Conservation (phyloP, 2,113 vertebrate genomes). For the Prunella fulvescens region DNA sequence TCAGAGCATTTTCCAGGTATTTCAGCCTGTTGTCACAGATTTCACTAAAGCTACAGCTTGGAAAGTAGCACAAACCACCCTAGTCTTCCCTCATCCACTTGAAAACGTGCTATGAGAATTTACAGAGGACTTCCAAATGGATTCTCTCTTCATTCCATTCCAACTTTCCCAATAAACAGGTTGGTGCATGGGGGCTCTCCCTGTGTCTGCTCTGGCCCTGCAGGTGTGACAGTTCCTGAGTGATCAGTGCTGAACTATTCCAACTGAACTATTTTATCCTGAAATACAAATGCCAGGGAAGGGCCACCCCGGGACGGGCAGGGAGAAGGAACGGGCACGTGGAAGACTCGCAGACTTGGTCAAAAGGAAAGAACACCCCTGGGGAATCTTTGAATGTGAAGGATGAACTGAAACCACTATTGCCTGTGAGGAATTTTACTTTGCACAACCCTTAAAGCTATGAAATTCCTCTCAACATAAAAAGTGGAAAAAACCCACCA, state of each 20-base stretch:
- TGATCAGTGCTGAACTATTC: slow-evolving; percentile 52
- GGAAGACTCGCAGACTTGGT: slow-evolving; percentile 58
- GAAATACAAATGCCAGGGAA: slow-evolving; percentile 26
- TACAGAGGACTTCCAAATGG: slow-evolving; percentile 47
- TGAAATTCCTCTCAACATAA: slow-evolving; percentile 78
- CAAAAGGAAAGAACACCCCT: slow-evolving; percentile 33
- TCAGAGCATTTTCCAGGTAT: not conserved
- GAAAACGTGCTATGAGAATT: slow-evolving; percentile 25
- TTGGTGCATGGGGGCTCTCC: not conserved
- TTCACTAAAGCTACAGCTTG: slow-evolving; percentile 47
- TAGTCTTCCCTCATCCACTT: not conserved
- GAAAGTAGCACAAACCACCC: slow-evolving; percentile 40
- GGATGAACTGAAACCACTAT: slow-evolving; percentile 59
- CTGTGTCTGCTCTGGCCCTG: not conserved
- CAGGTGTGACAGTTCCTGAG: slow-evolving; percentile 71
- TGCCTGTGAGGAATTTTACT: slow-evolving; percentile 81
- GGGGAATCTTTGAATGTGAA: slow-evolving; percentile 47
- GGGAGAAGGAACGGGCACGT: slow-evolving; percentile 21
- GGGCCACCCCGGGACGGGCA: slow-evolving; percentile 10
- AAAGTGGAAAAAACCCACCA: slow-evolving; percentile 65
- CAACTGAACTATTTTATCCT: too few relatives aligned
- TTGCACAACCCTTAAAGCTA: slow-evolving; percentile 78
- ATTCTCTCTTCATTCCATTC: slow-evolving; percentile 31
- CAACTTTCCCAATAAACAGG: not conserved
- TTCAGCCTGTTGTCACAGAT: not conserved